Base-by-base conservation (phyloP, 2,888 invertebrate genomes). In the Caenorhabditis sp. region DNA sequence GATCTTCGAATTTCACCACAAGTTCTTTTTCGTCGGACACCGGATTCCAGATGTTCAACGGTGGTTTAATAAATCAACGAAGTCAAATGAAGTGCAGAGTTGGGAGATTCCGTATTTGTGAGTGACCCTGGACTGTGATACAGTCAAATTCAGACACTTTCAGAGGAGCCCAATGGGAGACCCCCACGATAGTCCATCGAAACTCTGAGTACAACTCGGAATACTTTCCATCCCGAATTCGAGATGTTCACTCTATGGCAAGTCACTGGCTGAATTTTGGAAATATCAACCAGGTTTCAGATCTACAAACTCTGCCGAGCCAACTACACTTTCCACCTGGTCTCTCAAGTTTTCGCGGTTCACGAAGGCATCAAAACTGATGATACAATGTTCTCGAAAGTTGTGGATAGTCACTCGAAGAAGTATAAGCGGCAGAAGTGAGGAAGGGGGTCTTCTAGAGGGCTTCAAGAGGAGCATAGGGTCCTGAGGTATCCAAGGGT, bases 1-100 rank as follows among this genome's bases (percentile, higher is more conserved):
- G 61, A 85, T 80, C 0, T 86, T 87, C 63, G 84, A 88, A 59
- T 88, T 86, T 44, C 88, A 88, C 69, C 88, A 87, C 66, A 77
- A 84, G 58, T 61, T 84, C 35, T 88, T 88, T 58, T 86, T 85
- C 5, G 44, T 49, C 31, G 88, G 88, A 0, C 88, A 88, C 56
- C 83, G 85, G 1, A 86, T 88, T 4, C 75, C 63, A 10, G 82
- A 80, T 8, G 41, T 88, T 0, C 82, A 75, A 61, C 38, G 73
- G 8, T 88, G 88, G 88, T 86, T 88, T 26, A 54, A 64, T 10
- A 49, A 64, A 4, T 85, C 87, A 0, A 61, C 56, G 4, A 56
- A 64, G 4, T 8, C 22, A 1, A 38, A 41, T 3, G 38, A 66
- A 22, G 19, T 73, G 0, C 58, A n/a, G 16, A 38, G 74, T 5